phyloP scores from a whole-genome alignment of 1,140 invertebrate species.

The Drosophila watanabei region DNA sequence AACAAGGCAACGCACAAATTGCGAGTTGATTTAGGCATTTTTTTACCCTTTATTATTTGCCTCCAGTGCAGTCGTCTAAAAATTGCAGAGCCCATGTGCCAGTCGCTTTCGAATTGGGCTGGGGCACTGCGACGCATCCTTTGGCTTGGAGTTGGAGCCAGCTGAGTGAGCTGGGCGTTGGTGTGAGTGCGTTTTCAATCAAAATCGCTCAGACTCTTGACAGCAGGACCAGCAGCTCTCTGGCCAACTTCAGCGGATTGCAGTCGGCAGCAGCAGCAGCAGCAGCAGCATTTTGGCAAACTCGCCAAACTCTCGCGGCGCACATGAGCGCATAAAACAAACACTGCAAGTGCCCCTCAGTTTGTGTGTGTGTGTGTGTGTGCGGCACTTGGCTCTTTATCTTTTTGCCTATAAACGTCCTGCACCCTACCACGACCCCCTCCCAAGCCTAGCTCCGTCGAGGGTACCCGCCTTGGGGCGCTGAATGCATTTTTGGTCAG shows the following conservation, averaged over 20 bases:
- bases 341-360: slow-evolving; percentile 42
- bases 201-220: slow-evolving; percentile 77
- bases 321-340: slow-evolving; percentile 77
- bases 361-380: slow-evolving; percentile 39
- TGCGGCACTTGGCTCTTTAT: slow-evolving; percentile 78
- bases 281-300: slow-evolving; percentile 74
- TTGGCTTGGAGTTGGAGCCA: slow-evolving; percentile 10
- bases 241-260: slow-evolving; percentile 71
- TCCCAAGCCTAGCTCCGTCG: not conserved
- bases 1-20: slow-evolving; percentile 64
- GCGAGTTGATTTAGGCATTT: slow-evolving; percentile 53
- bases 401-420: slow-evolving; percentile 82
- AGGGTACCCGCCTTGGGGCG: slow-evolving; percentile 55
- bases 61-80: slow-evolving; percentile 41
- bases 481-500: slow-evolving; percentile 81
- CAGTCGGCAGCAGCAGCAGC: slow-evolving; percentile 48
- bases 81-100: slow-evolving; percentile 42
- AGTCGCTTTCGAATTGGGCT: slow-evolving; percentile 20
- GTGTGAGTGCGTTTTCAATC: slow-evolving; percentile 76
- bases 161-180: slow-evolving; percentile 17
- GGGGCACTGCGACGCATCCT: slow-evolving; percentile 39
- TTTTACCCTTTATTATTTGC: slow-evolving; percentile 34
- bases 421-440: slow-evolving; percentile 9
- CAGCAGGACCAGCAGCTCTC: slow-evolving; percentile 37
- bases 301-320: slow-evolving; percentile 65